Evolutionary conservation across 2,888 invertebrate species (phyloP).

Genomic region (Sialis lutaria): DNA sequence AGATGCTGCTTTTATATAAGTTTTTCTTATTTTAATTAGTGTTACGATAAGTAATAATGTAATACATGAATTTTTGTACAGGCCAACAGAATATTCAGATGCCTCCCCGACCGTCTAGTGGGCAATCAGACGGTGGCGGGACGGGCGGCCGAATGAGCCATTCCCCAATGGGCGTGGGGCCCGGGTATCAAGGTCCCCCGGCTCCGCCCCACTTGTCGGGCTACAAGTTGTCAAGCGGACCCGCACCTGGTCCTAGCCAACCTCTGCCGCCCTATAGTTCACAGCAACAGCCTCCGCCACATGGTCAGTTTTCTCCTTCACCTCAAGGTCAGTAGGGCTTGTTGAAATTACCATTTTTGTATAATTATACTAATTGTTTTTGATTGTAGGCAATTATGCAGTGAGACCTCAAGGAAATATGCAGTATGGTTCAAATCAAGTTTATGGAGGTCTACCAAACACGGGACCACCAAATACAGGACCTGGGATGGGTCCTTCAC

Average conservation of each 20-base stretch:
- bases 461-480: slow-evolving; percentile 21
- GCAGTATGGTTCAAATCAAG: slow-evolving; percentile 31
- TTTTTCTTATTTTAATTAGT: too few species aligned
- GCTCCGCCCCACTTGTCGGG: slow-evolving; percentile 21
- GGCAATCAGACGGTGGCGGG: slow-evolving; percentile 41
- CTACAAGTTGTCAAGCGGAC: slow-evolving; percentile 2
- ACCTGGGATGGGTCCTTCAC: slow-evolving; percentile 25
- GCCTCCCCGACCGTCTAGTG: slow-evolving; percentile 87
- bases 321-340: slow-evolving; percentile 24
- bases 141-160: slow-evolving; percentile 48
- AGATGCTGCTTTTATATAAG: too few species aligned
- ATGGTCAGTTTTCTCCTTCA: slow-evolving; percentile 27
- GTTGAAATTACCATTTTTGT: neutral
- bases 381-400: slow-evolving; percentile 18
- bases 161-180: slow-evolving; percentile 38
- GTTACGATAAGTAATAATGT: too few species aligned
- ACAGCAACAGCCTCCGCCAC: slow-evolving; percentile 7
- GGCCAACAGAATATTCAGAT: slow-evolving; percentile 89
- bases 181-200: slow-evolving; percentile 8
- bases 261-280: slow-evolving; percentile 18
- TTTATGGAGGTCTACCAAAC: slow-evolving; percentile 36
- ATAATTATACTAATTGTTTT: neutral
- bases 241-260: slow-evolving; percentile 38
- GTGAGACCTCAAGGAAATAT: slow-evolving; percentile 25
- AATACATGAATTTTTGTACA: slow-evolving; percentile 20